Conservation (phyloP, 2,113 vertebrate genomes). For the Tautogolabrus adspersus region DNA sequence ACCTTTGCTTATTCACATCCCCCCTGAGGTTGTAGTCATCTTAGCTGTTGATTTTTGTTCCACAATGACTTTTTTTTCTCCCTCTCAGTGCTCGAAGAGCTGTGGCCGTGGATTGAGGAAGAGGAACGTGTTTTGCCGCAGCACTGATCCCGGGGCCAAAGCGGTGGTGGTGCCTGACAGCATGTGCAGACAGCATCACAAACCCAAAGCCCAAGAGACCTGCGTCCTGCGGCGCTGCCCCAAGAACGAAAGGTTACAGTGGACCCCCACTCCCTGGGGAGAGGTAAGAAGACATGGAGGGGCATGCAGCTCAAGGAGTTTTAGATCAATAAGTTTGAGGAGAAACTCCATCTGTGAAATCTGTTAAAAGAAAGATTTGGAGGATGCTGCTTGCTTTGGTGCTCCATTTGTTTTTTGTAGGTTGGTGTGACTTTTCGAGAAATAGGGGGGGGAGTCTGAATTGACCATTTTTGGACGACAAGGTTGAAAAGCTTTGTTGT, state of each 20-base stretch:
- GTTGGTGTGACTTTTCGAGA: too few relatives aligned
- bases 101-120: conserved; percentile 93
- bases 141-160: conserved; percentile 72
- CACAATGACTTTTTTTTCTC: neutral
- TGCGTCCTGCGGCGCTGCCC: conserved; percentile 94
- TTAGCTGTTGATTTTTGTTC: neutral
- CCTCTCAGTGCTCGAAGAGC: conserved; percentile 92
- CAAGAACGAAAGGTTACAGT: conserved; percentile 91
- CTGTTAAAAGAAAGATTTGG: neutral
- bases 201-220: conserved; percentile 89
- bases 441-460: too few relatives aligned
- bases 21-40: neutral
- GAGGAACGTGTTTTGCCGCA: conserved; percentile 89
- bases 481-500: too few relatives aligned
- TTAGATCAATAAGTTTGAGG: neutral
- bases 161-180: conserved; percentile 85
- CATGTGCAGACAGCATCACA: conserved; percentile 84
- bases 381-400: neutral
- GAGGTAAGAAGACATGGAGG: conserved; percentile 85
- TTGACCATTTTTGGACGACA: too few relatives aligned
- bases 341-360: neutral
- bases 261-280: conserved; percentile 91
- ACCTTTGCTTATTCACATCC: conserved; percentile 9
- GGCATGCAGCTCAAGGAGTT: neutral
- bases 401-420: neutral